Percentiles rank a stretch among this genome's conserved stretches.
phyloP scores from a whole-genome alignment of 2,888 invertebrate genomes.

The Euplexia lucipara region DNA sequence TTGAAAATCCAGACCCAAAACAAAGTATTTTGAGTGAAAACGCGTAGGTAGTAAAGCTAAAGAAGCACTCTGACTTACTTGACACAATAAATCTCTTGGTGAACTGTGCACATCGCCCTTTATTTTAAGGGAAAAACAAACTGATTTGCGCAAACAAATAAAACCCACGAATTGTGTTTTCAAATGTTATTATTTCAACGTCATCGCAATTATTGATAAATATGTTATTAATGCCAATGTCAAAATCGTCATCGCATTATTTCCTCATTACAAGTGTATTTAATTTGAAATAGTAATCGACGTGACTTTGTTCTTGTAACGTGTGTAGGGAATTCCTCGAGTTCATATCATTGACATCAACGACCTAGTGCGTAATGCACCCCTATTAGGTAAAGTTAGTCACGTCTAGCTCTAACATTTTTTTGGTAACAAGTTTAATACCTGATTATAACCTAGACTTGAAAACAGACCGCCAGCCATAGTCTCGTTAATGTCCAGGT shows the following conservation, averaged over 20 bases:
- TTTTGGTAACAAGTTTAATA: no score
- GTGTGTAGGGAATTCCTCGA: conserved; percentile 21
- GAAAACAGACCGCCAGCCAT: no score
- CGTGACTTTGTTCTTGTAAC: conserved; percentile 5
- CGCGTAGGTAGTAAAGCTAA: no score
- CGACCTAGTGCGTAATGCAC: neutral
- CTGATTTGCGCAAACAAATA: neutral
- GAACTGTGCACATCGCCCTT: neutral
- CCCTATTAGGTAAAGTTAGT: neutral
- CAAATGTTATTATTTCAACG: neutral
- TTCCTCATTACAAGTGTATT: conserved; percentile 14
- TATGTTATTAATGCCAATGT: conserved; percentile 30
- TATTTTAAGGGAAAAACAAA: neutral
- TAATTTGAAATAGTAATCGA: conserved; percentile 11
- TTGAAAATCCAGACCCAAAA: no score
- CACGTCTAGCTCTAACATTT: no score
- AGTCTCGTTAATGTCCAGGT: no score
- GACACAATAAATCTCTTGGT: no score
- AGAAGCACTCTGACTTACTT: no score
- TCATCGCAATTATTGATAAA: conserved; percentile 38
- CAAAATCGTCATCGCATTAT: conserved; percentile 33
- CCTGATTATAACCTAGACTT: no score
- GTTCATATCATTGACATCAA: neutral
- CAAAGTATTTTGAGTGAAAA: no score
- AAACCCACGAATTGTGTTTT: neutral